Conservation (phyloP, 2,888 invertebrate species). For the Lamellibrachia satsuma region DNA sequence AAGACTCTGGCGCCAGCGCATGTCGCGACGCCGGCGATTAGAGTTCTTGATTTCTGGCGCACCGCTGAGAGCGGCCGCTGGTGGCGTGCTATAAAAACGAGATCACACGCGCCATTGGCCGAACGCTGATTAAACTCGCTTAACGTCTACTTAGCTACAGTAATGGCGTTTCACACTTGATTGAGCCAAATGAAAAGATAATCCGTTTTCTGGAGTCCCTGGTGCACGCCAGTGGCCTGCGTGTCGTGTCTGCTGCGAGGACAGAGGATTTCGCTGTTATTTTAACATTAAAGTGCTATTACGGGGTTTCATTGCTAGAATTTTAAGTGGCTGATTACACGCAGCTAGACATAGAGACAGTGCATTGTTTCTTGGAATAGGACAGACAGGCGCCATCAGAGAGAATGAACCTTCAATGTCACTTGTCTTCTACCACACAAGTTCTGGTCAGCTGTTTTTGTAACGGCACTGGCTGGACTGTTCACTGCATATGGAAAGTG, state of each 20-base stretch:
- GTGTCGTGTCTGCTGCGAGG: not conserved
- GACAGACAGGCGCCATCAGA: not conserved
- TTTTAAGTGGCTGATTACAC: not conserved
- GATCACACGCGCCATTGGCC: not conserved
- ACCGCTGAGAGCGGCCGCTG: not conserved
- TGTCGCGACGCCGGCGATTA: not conserved
- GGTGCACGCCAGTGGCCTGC: not conserved
- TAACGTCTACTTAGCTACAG: not conserved
- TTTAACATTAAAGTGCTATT: slow-evolving; percentile 17
- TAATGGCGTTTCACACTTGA: slow-evolving; percentile 5
- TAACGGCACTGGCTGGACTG: not conserved
- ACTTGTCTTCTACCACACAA: not conserved
- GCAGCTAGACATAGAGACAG: not conserved
- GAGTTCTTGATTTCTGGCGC: not conserved
- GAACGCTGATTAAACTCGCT: slow-evolving; percentile 6
- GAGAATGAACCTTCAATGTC: not conserved
- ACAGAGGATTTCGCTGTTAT: slow-evolving; percentile 11
- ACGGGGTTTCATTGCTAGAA: slow-evolving; percentile 9
- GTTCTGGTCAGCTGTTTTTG: not conserved
- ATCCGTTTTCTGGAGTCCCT: not conserved
- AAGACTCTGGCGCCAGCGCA: slow-evolving; percentile 10
- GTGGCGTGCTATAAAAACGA: slow-evolving; percentile 4
- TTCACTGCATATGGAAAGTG: not conserved
- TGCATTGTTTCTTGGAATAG: not conserved
- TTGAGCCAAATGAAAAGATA: not conserved